Evolutionary conservation across 2,113 vertebrate species (phyloP).

Genomic region (Noctilio leporinus): DNA sequence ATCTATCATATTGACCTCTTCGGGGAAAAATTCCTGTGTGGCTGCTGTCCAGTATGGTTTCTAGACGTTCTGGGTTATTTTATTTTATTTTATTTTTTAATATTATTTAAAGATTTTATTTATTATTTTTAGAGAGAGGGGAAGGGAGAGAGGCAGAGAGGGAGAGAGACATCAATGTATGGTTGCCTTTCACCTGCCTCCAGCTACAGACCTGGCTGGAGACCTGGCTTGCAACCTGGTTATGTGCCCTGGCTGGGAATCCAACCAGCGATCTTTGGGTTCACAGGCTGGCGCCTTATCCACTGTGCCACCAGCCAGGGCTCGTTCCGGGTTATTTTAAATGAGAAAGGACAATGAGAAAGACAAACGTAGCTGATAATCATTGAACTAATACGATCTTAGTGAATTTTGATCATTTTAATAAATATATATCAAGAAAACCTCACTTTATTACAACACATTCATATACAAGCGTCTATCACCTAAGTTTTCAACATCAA

Average conservation of each 20-base stretch:
- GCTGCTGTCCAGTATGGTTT: background rate
- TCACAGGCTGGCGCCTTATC: too few species aligned
- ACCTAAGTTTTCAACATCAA: constrained; percentile 82
- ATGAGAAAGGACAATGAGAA: background rate
- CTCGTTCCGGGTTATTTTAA: too few species aligned
- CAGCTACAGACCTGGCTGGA: too few species aligned
- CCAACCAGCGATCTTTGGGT: too few species aligned
- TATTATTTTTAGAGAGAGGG: too few species aligned
- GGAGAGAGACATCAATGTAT: too few species aligned
- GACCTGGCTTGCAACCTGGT: too few species aligned
- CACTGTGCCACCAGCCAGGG: too few species aligned
- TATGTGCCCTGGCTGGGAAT: too few species aligned
- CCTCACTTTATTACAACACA: constrained; percentile 85
- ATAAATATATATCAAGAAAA: constrained; percentile 87
- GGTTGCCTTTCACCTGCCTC: too few species aligned
- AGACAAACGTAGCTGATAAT: constrained; percentile 46
- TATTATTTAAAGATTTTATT: too few species aligned
- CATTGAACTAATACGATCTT: constrained; percentile 70
- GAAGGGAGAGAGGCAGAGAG: too few species aligned
- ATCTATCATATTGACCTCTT: background rate
- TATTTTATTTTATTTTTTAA: background rate
- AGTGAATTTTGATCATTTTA: constrained; percentile 82
- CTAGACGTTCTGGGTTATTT: background rate
- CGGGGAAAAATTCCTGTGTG: background rate
- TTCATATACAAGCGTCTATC: constrained; percentile 83